phyloP scores from a whole-genome alignment of 2,888 invertebrate genomes.

The Latheticus oryzae region DNA sequence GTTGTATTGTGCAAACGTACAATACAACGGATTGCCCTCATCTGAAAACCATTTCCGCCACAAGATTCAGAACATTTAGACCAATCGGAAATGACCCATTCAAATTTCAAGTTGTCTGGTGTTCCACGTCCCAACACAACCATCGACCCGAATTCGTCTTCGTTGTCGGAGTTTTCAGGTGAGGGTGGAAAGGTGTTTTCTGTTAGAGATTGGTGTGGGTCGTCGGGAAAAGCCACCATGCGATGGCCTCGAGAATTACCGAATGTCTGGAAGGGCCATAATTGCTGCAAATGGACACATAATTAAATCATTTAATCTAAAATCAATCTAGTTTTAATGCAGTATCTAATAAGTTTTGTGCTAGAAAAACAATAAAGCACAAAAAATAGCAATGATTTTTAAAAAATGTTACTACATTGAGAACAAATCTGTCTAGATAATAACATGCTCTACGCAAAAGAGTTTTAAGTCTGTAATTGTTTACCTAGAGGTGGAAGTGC shows the following conservation, averaged over 20 bases:
- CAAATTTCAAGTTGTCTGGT: constrained; percentile 71
- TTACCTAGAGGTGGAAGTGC: constrained; percentile 56
- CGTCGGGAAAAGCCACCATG: constrained; percentile 68
- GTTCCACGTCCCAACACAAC: constrained; percentile 63
- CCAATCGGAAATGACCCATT: constrained; percentile 88
- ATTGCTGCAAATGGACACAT: constrained; percentile 77
- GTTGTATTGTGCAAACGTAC: constrained; percentile 71
- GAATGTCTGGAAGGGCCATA: constrained; percentile 85
- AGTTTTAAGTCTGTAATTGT: no score
- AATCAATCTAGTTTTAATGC: no score
- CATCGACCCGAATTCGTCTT: constrained; percentile 51
- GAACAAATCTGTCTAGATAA: no score
- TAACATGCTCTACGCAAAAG: no score
- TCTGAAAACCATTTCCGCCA: constrained; percentile 79
- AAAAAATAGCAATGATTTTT: no score
- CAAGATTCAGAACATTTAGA: constrained; percentile 87
- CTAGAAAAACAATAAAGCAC: no score
- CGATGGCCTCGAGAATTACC: constrained; percentile 79
- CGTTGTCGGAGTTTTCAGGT: constrained; percentile 56
- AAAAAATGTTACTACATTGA: no score
- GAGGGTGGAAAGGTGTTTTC: constrained; percentile 61
- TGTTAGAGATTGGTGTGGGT: constrained; percentile 64
- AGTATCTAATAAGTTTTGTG: no score
- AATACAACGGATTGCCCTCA: constrained; percentile 79
- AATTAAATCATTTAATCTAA: no score